These are phyloP conservation scores for Parus major DNA, from an alignment of 2,113 vertebrate species.

Conservation along the genomic window DNA sequence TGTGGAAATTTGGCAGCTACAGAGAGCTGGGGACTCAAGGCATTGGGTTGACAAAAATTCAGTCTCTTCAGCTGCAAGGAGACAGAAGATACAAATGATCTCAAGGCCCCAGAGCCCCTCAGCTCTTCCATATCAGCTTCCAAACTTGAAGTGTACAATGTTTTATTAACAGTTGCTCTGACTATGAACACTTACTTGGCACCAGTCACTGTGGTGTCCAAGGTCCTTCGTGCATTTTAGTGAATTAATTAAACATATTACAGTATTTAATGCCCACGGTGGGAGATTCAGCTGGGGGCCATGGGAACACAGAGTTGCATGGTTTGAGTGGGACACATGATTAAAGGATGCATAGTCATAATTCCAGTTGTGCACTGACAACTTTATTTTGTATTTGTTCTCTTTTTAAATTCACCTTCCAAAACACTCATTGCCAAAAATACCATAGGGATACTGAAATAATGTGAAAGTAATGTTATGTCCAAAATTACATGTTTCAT, in stretches of 20 bases:
- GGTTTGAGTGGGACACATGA: background rate
- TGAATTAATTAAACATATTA: conserved; percentile 20
- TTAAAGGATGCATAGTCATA: background rate
- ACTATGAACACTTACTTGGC: conserved; percentile 9
- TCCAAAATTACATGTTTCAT: background rate
- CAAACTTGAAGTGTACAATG: background rate
- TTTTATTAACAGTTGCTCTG: conserved; percentile 17
- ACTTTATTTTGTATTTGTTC: conserved; percentile 12
- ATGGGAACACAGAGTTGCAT: background rate
- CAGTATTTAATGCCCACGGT: background rate
- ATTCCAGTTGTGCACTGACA: background rate
- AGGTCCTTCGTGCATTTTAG: background rate
- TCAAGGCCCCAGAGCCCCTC: background rate
- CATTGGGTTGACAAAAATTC: background rate
- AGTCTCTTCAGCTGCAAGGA: background rate
- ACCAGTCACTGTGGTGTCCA: background rate
- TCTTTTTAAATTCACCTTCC: background rate
- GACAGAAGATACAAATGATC: background rate
- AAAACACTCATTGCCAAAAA: conserved; percentile 8
- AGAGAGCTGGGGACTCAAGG: background rate
- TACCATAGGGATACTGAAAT: background rate
- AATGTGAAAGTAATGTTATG: conserved; percentile 4
- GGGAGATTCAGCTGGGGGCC: conserved; percentile 4
- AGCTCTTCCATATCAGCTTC: background rate
- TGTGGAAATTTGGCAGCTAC: background rate